phyloP scores from a whole-genome alignment of 2,113 vertebrate genomes.

The Hyla sarda region DNA sequence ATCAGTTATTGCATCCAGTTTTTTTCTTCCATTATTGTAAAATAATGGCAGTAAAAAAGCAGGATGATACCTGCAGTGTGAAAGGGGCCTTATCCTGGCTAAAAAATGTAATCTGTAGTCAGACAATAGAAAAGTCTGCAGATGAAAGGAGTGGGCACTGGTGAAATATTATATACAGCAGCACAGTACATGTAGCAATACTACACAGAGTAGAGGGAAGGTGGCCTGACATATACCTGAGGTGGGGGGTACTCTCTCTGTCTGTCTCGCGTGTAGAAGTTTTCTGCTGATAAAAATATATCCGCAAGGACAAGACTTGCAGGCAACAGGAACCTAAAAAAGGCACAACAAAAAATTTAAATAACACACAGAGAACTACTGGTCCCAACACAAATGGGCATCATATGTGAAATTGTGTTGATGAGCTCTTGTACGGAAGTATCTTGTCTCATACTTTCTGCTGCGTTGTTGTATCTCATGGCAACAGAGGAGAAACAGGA shows the following conservation, averaged over 20 bases:
- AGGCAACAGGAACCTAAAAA: constrained; percentile 93
- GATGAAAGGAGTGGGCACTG: too few species aligned
- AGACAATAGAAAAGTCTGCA: too few species aligned
- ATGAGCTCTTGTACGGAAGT: background rate
- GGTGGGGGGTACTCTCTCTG: constrained; percentile 83
- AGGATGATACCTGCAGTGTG: too few species aligned
- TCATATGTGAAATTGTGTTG: background rate
- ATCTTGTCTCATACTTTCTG: background rate
- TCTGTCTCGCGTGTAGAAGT: constrained; percentile 90
- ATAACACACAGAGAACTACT: background rate
- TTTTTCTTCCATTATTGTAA: too few species aligned
- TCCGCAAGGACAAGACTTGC: constrained; percentile 96
- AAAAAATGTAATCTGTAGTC: too few species aligned
- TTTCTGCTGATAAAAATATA: constrained; percentile 98
- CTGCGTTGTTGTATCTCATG: background rate
- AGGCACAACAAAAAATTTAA: background rate
- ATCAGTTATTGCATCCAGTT: too few species aligned
- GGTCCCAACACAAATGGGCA: background rate
- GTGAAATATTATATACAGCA: background rate
- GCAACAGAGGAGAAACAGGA: too few species aligned
- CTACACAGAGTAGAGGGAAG: too few species aligned
- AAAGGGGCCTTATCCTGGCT: too few species aligned
- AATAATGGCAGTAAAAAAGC: too few species aligned
- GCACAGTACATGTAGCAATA: too few species aligned
- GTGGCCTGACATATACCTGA: constrained; percentile 76